Base-by-base conservation (phyloP, 2,888 invertebrate genomes). In the Drosophila percnosoma region DNA sequence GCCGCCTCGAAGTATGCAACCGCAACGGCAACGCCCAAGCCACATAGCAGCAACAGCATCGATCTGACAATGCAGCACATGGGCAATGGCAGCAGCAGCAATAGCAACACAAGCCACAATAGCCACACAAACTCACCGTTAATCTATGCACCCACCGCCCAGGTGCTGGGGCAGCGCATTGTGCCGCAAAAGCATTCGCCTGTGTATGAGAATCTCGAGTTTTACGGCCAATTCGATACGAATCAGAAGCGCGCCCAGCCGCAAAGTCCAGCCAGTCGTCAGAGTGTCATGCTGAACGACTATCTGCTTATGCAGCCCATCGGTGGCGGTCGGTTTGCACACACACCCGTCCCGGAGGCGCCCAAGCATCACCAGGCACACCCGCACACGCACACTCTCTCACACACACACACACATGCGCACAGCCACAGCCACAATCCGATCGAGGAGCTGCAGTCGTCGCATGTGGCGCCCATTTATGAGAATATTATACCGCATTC, bases 121-220 rank as follows among this genome's bases (percentile, higher is more conserved):
- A 69, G 66, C 42, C 77, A 55, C 6, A 58, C 66, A 4, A 65
- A 58, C 15, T 68, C 80, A 0, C 74, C 82, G 11, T 77, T 79
- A 2, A 88, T 80, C n/a, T 87, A 85, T 71, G 83, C 80, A 21
- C 86, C 78, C 36, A 90, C 77, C 1, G 82, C 74, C 10, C 84
- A 82, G 55, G 73, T 81, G 36, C 65, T 85, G 18, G 91, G 90
- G 24, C 92, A 86, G 62, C 90, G 89, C 8, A 75, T 80, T 93
- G 94, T 81, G 91, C 85, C 89, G 4, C 86, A 89, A 31, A 92
- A 91, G 62, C 90, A 90, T 36, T 92, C 93, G 10, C 95, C 96
- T 0, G 95, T 97, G 33, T 97, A 97, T 91, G 97, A 97, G 92
- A 97, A 97, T 92, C 94, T 97, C 62, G 97, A 97, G 80, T 97